These are phyloP conservation scores for Alosa sapidissima DNA, from an alignment of 2,797 vertebrate genomes.

Conservation along the genomic window DNA sequence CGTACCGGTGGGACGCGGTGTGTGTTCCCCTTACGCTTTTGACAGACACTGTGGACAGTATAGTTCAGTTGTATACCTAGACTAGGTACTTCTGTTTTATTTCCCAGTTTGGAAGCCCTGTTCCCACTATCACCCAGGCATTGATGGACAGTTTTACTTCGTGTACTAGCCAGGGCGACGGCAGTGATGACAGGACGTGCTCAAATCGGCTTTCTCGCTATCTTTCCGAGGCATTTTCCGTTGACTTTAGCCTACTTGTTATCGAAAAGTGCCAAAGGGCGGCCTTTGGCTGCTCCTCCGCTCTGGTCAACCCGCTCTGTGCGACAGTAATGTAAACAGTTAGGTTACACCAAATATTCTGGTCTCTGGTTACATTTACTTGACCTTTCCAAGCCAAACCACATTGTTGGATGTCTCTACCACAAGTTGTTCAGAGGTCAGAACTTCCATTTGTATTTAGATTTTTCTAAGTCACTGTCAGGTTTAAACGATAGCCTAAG, in stretches of 20 bases:
- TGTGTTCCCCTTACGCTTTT: not conserved
- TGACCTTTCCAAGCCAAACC: not conserved
- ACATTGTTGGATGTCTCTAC: not conserved
- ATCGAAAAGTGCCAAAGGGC: not conserved
- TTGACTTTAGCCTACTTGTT: not conserved
- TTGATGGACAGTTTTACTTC: not conserved
- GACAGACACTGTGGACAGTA: not conserved
- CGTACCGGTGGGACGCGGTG: not conserved
- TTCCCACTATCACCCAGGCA: not conserved
- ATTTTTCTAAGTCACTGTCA: too few relatives aligned
- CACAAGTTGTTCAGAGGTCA: not conserved
- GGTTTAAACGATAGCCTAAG: too few relatives aligned
- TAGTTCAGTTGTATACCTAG: not conserved
- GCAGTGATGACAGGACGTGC: not conserved
- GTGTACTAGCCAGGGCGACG: too few relatives aligned
- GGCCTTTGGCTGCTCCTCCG: not conserved
- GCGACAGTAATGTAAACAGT: not conserved
- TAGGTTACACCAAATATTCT: too few relatives aligned
- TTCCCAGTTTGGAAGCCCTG: not conserved
- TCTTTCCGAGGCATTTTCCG: not conserved
- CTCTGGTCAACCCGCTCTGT: not conserved
- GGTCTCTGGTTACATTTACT: too few relatives aligned
- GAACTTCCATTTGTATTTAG: not conserved
- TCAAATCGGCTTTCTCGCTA: not conserved
- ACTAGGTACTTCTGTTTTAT: not conserved